These are phyloP conservation scores for Ophiodon elongatus DNA, from an alignment of 2,113 vertebrate genomes.

Conservation along the genomic window DNA sequence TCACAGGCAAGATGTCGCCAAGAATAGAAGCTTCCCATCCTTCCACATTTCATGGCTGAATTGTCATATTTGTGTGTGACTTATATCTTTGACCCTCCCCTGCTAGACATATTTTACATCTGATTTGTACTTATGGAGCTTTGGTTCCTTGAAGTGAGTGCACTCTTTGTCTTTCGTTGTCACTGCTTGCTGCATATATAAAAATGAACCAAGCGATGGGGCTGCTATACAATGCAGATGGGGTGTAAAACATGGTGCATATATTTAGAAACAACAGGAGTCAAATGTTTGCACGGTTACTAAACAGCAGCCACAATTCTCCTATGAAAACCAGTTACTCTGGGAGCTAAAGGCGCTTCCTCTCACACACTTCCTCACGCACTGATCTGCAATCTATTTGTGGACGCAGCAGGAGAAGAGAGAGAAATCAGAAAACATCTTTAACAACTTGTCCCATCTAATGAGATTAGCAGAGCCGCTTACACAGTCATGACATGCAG, in stretches of 20 bases:
- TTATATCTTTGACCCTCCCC: constrained; percentile 69
- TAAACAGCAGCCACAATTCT: constrained; percentile 44
- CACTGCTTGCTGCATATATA: constrained; percentile 48
- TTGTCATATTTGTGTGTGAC: constrained; percentile 73
- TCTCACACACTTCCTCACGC: too few relatives aligned
- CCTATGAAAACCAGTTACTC: constrained; percentile 56
- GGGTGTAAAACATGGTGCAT: constrained; percentile 52
- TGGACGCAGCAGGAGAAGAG: constrained; percentile 71
- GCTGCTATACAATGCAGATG: constrained; percentile 49
- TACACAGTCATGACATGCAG: constrained; percentile 79
- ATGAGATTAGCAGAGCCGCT: constrained; percentile 83
- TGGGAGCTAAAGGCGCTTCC: constrained; percentile 72
- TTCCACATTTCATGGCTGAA: constrained; percentile 77
- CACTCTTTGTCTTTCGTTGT: constrained; percentile 57
- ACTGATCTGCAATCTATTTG: constrained; percentile 80
- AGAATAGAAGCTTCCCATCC: constrained; percentile 77
- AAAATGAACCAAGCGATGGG: constrained; percentile 48
- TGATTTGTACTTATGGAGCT: constrained; percentile 67
- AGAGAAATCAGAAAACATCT: constrained; percentile 82
- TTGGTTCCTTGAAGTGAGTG: constrained; percentile 37
- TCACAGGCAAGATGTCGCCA: constrained; percentile 71
- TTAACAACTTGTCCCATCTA: constrained; percentile 84
- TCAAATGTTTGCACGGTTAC: constrained; percentile 50
- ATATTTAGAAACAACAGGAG: constrained; percentile 72
- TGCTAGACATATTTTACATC: constrained; percentile 70